Base-by-base conservation (phyloP, 1,140 invertebrate genomes). In the Caenorhabditis remanei region DNA sequence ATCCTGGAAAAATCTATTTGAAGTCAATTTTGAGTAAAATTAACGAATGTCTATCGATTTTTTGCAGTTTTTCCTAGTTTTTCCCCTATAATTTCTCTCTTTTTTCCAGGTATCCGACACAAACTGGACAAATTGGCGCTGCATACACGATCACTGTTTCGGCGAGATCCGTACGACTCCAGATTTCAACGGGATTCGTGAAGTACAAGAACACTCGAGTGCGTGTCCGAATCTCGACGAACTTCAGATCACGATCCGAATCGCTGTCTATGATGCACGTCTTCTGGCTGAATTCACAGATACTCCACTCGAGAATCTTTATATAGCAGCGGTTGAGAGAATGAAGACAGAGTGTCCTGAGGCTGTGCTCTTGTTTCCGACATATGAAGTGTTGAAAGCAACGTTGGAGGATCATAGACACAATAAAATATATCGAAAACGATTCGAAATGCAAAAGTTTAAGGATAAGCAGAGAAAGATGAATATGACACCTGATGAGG, bases 241-340 rank as follows among this genome's bases (percentile, higher is more conserved):
- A 19, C 8, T 58, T 58, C 71, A 86, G 24, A 53, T 87, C n/a
- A n/a, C 48, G 9, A 48, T 83, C 8, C 19, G 86, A 63, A 63
- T 87, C 21, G 82, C 55, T 21, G 75, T 87, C 86, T 83, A 61
- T n/a, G 86, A 87, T 65, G 11, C 55, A 5, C 32, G 65, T 43
- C 86, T 87, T 43, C 21, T 82, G 24, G 50, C 71, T 11, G 86
- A 87, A 50, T 87, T 87, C 86, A 86, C 67, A 4, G 85, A 86
- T 32, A 41, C 48, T n/a, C 32, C 14, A 21, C 24, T 79, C 3
- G 32, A 41, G 9, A 21, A 79, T 53, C n/a, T 86, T 2, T 86
- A 79, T 40, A 3, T 67, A 0, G 40, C 4, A 50, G 63, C 24
- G 32, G 79, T 63, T 11, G 41, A 63, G 16, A 83, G 46, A 41